phyloP scores from a whole-genome alignment of 2,113 vertebrate species.

The Colistium nudipinnis region DNA sequence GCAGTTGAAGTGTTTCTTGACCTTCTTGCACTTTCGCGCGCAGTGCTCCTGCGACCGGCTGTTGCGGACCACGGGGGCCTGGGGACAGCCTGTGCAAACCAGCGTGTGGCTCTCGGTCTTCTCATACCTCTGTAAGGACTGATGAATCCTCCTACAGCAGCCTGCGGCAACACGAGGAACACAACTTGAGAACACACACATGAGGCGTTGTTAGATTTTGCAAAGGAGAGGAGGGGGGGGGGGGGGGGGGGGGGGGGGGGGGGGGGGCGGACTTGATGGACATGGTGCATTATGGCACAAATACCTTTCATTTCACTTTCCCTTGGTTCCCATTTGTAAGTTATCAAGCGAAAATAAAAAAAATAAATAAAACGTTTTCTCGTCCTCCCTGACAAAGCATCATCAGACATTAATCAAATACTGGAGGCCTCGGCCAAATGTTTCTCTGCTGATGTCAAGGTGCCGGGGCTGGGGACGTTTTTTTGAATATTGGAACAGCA shows the following conservation, averaged over 20 bases:
- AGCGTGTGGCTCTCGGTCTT: slow-evolving; percentile 76
- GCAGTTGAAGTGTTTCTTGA: slow-evolving; percentile 75
- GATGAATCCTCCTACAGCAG: slow-evolving; percentile 56
- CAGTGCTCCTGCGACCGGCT: slow-evolving; percentile 74
- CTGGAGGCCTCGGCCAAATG: slow-evolving; percentile 5
- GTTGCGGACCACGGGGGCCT: slow-evolving; percentile 48
- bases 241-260: too few species aligned
- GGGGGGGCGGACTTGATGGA: background rate
- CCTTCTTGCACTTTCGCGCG: slow-evolving; percentile 78
- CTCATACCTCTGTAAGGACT: slow-evolving; percentile 77
- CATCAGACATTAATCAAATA: slow-evolving; percentile 22
- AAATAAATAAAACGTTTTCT: background rate
- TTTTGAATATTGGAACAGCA: slow-evolving; percentile 11
- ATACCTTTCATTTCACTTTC: background rate
- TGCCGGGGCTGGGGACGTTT: background rate
- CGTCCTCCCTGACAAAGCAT: background rate
- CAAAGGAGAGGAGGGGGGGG: background rate
- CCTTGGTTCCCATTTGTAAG: background rate
- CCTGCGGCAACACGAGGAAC: slow-evolving; percentile 42
- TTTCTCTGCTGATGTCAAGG: slow-evolving; percentile 24
- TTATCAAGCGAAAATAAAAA: background rate
- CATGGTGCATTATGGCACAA: background rate
- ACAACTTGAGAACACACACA: background rate
- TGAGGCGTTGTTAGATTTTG: too few species aligned
- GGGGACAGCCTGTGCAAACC: slow-evolving; percentile 72